phyloP scores from a whole-genome alignment of 92 coral and sea anemone genomes.

The Ricordea florida region DNA sequence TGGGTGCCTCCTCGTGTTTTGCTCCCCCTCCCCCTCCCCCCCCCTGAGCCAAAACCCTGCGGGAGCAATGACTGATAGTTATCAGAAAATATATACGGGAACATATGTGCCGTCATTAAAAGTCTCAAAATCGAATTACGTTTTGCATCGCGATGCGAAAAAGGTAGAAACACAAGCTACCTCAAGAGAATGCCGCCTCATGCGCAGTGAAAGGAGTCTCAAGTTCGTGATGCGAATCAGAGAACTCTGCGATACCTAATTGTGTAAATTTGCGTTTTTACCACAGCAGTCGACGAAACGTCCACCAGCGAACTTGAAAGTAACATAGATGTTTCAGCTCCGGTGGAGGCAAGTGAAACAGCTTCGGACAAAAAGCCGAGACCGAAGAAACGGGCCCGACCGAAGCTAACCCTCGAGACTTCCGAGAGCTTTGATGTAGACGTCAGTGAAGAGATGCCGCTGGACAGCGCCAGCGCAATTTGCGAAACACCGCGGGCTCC shows the following conservation, averaged over 20 bases:
- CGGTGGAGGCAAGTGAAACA: conserved; percentile 1
- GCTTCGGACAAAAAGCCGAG: conserved; percentile 49
- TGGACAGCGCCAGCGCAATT: conserved; percentile 17
- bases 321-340: conserved; percentile 6
- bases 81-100: no score
- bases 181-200: no score
- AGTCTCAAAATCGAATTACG: no score
- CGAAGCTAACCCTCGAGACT: conserved; percentile 46
- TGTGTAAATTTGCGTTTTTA: neutral
- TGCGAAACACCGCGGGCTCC: conserved; percentile 48
- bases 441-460: conserved; percentile 23
- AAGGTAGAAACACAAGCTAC: no score
- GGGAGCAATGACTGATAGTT: no score
- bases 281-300: conserved; percentile 31
- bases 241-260: neutral
- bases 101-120: no score
- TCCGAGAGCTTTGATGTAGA: conserved; percentile 22
- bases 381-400: conserved; percentile 58
- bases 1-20: no score
- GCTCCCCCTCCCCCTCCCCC: no score
- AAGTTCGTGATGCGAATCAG: no score
- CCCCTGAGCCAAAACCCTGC: no score
- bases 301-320: conserved; percentile 24
- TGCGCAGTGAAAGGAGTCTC: no score
- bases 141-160: no score